Evolutionary conservation across 1,140 invertebrate species (phyloP), one percentile per base, ranked within the genome.

Genomic region (Drosophila ercepeae): DNA sequence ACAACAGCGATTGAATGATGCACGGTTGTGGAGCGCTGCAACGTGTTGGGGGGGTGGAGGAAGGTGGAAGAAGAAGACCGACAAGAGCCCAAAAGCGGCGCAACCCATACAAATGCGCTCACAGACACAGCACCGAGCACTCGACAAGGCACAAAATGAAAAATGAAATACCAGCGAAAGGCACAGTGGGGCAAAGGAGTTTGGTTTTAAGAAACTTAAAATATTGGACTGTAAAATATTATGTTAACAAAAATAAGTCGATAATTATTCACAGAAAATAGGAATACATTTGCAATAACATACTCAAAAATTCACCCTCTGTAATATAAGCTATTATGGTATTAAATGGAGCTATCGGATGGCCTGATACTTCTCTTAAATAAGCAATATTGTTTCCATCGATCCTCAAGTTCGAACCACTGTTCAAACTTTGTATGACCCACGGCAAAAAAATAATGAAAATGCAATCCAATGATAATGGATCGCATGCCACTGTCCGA

Each of bases 161-260:
- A 84, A 84, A 84, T 84, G 82, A 84, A 86, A 86, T 88, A 60
- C 52, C 63, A 70, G 23, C 52, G 55, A 34, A 46, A 59, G 61
- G 61, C 68, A 86, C 81, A 86, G 82, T 86, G 77, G 76, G 36
- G 1, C 72, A 21, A 36, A 11, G 4, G 8, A 3, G 5, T 1
- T 54, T 27, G 5, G 9, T 8, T 21, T 1, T n/a, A 13, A 6
- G 9, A 29, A 13, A 6, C 14, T 1, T n/a, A 13, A 6, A 2
- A 29, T 13, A 6, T 9, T 29, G 27, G 27, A 0, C 6, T 1
- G 9, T 9, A 11, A 29, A 29, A 29, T 25, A 25, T 25, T 7
- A 7, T 25, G 5, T 25, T n/a, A n/a, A n/a, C n/a, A 14, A 7
- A 32, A 32, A 32, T 23, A n/a, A n/a, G n/a, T n/a, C 36, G 5